A percentile compares a stretch with the other conserved stretches of the same genome.
Evolutionary conservation across 2,113 vertebrate genomes (phyloP).

Genomic region (Symphodus melops): DNA sequence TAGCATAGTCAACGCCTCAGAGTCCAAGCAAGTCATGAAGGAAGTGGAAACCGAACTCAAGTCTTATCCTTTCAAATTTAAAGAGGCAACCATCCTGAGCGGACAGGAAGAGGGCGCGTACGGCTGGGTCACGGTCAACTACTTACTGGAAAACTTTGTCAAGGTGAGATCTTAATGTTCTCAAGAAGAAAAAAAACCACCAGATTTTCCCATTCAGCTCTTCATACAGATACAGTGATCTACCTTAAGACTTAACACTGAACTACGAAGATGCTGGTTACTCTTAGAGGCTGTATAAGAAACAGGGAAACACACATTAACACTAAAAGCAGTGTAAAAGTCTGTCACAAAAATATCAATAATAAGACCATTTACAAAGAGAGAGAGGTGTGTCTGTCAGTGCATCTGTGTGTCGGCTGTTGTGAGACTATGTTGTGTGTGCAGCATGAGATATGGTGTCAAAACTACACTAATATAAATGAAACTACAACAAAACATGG

Average conservation of each 20-base stretch:
- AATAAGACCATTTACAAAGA: too few species aligned
- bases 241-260: background rate
- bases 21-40: slow-evolving; percentile 74
- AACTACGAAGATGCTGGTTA: background rate
- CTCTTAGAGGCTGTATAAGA: too few species aligned
- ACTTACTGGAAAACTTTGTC: slow-evolving; percentile 87
- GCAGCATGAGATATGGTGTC: too few species aligned
- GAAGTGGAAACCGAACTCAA: slow-evolving; percentile 80
- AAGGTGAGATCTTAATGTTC: slow-evolving; percentile 74
- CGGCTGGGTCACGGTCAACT: slow-evolving; percentile 92
- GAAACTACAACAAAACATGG: too few species aligned
- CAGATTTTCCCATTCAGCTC: background rate
- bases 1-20: slow-evolving; percentile 75
- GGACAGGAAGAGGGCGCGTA: slow-evolving; percentile 87
- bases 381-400: too few species aligned
- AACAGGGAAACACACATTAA: too few species aligned
- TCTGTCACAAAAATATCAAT: too few species aligned
- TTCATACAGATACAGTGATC: too few species aligned
- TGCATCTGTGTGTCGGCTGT: too few species aligned
- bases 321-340: too few species aligned
- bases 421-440: too few species aligned
- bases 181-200: background rate
- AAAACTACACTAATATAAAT: too few species aligned
- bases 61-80: slow-evolving; percentile 85
- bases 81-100: slow-evolving; percentile 83